These are phyloP conservation scores for Artibeus lituratus DNA, from an alignment of 2,797 vertebrate species.

Conservation along the genomic window DNA sequence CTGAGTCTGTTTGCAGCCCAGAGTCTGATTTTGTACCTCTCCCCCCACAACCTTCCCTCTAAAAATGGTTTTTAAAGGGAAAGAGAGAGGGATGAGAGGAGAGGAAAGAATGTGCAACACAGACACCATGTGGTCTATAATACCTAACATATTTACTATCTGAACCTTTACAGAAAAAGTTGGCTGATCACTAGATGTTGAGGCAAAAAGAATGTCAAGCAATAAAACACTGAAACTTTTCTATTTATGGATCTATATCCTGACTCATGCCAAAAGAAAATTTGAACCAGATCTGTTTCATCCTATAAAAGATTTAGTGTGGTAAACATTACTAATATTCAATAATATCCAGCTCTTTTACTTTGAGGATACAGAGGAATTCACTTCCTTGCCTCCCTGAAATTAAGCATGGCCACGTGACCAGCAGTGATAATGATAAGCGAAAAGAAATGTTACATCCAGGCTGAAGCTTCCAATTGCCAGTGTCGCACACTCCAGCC, in stretches of 20 bases:
- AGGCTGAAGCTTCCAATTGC: not conserved
- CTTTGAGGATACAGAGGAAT: not conserved
- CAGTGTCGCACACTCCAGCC: not conserved
- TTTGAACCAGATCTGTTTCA: not conserved
- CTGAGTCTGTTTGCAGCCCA: not conserved
- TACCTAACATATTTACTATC: not conserved
- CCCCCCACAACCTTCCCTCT: not conserved
- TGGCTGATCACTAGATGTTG: not conserved
- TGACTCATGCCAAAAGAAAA: conserved; percentile 1
- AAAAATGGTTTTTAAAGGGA: not conserved
- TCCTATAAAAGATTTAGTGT: not conserved
- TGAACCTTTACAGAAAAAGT: not conserved
- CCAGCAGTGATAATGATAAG: not conserved
- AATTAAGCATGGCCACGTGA: not conserved
- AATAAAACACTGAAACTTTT: not conserved
- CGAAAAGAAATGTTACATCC: not conserved
- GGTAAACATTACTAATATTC: not conserved
- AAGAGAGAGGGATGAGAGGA: not conserved
- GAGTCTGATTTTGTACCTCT: not conserved
- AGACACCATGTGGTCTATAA: not conserved
- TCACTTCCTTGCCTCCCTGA: not conserved
- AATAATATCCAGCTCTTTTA: not conserved
- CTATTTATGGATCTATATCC: not conserved
- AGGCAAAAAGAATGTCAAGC: not conserved
- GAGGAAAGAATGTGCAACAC: not conserved